These are phyloP conservation scores for Heptranchias perlo DNA, from an alignment of 2,113 vertebrate genomes.

Conservation along the genomic window DNA sequence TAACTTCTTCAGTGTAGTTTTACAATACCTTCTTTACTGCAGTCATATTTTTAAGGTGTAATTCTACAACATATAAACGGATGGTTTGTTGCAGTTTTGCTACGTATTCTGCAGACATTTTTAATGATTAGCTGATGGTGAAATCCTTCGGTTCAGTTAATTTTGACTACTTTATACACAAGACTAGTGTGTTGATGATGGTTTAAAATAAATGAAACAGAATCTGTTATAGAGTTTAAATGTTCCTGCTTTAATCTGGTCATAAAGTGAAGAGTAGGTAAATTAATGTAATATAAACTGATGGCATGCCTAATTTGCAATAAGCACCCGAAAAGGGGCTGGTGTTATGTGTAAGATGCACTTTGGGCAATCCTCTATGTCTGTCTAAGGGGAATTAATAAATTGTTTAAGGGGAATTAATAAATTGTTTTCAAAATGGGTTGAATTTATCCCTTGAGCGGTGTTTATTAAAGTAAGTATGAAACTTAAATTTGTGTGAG, in stretches of 20 bases:
- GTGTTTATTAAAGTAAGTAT: background rate
- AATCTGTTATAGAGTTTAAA: background rate
- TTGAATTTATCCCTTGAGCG: background rate
- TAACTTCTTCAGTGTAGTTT: background rate
- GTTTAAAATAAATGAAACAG: background rate
- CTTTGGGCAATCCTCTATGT: background rate
- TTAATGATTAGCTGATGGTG: background rate
- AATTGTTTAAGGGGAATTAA: background rate
- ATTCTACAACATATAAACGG: background rate
- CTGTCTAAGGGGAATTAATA: background rate
- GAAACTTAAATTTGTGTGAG: background rate
- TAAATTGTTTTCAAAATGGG: background rate
- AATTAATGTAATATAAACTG: background rate
- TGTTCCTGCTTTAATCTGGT: background rate
- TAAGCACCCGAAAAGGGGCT: background rate
- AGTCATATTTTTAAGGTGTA: background rate
- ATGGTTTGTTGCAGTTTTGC: background rate
- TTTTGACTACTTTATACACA: background rate
- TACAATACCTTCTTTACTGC: background rate
- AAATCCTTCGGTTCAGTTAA: background rate
- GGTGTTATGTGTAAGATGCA: background rate
- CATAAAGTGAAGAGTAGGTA: background rate
- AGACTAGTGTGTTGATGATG: background rate
- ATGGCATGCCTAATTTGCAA: background rate
- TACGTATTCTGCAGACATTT: background rate